These are phyloP conservation scores for Heliconius nattereri DNA, from an alignment of 1,140 invertebrate species.

Conservation along the genomic window DNA sequence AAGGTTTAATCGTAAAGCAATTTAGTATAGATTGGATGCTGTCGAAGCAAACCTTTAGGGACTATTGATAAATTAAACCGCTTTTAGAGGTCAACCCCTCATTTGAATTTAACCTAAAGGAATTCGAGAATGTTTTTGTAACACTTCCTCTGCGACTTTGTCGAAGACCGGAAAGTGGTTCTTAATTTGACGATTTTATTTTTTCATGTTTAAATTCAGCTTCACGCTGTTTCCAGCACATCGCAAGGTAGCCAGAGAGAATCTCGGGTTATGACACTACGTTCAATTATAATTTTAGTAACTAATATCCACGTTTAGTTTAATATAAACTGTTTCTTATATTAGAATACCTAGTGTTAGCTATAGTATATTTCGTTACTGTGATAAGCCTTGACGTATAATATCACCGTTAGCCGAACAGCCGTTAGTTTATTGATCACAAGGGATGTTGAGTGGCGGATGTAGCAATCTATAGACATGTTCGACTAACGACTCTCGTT, in stretches of 20 bases:
- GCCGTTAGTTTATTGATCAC: constrained; percentile 12
- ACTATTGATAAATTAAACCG: constrained; percentile 22
- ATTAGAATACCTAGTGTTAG: too few species aligned
- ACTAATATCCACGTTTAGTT: too few species aligned
- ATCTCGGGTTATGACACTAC: too few species aligned
- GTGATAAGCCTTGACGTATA: background rate
- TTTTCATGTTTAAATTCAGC: too few species aligned
- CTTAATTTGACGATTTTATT: too few species aligned
- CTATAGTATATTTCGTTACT: background rate
- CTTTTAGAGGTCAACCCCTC: constrained; percentile 26
- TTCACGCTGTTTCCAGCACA: too few species aligned
- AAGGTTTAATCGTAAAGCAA: constrained; percentile 15
- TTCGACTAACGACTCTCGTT: constrained; percentile 13
- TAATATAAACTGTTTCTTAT: too few species aligned
- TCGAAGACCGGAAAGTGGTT: background rate
- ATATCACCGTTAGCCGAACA: background rate
- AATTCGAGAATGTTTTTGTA: background rate
- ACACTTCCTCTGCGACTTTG: background rate
- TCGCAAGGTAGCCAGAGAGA: too few species aligned
- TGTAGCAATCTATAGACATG: constrained; percentile 26
- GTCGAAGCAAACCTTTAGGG: constrained; percentile 22
- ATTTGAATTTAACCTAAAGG: constrained; percentile 22
- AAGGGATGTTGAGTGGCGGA: constrained; percentile 4
- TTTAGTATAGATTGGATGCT: constrained; percentile 14
- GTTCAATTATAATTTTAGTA: too few species aligned